Evolutionary conservation across 2,888 invertebrate genomes (phyloP).

Genomic region (Agonopterix heracliana): DNA sequence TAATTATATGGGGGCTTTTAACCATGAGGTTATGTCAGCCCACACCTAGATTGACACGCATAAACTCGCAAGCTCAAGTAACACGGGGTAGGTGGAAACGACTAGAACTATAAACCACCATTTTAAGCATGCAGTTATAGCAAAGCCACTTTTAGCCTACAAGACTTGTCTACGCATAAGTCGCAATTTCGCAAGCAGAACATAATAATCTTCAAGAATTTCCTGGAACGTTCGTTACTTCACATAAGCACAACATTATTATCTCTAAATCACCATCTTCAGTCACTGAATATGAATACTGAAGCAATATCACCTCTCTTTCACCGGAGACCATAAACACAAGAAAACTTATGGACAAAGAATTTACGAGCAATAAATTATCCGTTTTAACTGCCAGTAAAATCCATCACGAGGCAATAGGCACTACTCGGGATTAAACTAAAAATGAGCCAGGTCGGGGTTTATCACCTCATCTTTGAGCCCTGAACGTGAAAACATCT

Average conservation of each 20-base stretch:
- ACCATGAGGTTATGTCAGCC: no score
- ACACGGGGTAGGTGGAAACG: no score
- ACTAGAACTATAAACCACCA: no score
- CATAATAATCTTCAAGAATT: neutral
- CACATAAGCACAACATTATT: neutral
- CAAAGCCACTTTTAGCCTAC: no score
- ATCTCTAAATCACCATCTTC: neutral
- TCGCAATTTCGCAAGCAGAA: no score
- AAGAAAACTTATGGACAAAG: constrained; percentile 2
- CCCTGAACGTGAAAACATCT: neutral
- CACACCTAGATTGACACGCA: no score
- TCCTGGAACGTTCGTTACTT: neutral
- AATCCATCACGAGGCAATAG: constrained; percentile 5
- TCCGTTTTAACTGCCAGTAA: constrained; percentile 12
- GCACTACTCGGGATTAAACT: constrained; percentile 3
- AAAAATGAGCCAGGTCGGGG: constrained; percentile 7
- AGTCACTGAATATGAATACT: no score
- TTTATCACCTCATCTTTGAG: constrained; percentile 2
- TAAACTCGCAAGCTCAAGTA: no score
- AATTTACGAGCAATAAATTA: constrained; percentile 12
- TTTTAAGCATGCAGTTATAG: no score
- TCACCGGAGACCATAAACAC: constrained; percentile 2
- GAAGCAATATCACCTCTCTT: neutral
- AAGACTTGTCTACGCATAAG: no score
- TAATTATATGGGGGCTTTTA: no score